Base-by-base conservation (phyloP, 2,888 invertebrate genomes). In the Crepidodera aurea region DNA sequence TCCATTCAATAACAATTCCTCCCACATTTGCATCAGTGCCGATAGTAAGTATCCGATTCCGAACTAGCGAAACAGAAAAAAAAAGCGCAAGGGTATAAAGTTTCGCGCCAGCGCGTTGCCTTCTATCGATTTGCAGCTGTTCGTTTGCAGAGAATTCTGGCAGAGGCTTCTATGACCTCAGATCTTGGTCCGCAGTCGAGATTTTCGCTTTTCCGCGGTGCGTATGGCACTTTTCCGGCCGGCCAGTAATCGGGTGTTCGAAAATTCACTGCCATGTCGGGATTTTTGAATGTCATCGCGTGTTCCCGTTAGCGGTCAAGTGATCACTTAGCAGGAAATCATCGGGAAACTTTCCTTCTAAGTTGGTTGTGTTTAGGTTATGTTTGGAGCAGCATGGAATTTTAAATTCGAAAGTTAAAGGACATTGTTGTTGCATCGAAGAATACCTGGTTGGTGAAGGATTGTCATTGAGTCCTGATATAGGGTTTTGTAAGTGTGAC, bases 131-230 rank as follows among this genome's bases (percentile, higher is more conserved):
- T 65, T 66, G 69, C 72, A 71, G 65, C 66, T 56, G 62, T 57
- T 69, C 76, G 75, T 79, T 81, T 81, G 81, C 84, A 82, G 82
- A 60, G 63, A 82, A 82, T 82, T 80, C 82, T 83, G 84, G 84
- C 84, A 83, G 83, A 83, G 82, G 82, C 83, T 82, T 83, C 82
- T 83, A 82, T 84, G 84, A 83, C 74, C 73, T 70, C 70, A 69
- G 65, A 62, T 61, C 66, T 69, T 48, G 48, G 48, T 37, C 66
- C 83, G 83, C 82, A 81, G 78, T 82, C 65, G 71, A 72, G 72
- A 70, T 66, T 67, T 65, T 73, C 46, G 32, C 27, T 54, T 53
- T 62, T 54, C 54, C 58, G 58, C 37, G 27, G 42, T 12, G 39
- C 53, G 54, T 60, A 59, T 29, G 56, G 46, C 46, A 37, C 32